Conservation (phyloP, 2,797 vertebrate species). For the Hirundo rustica region DNA sequence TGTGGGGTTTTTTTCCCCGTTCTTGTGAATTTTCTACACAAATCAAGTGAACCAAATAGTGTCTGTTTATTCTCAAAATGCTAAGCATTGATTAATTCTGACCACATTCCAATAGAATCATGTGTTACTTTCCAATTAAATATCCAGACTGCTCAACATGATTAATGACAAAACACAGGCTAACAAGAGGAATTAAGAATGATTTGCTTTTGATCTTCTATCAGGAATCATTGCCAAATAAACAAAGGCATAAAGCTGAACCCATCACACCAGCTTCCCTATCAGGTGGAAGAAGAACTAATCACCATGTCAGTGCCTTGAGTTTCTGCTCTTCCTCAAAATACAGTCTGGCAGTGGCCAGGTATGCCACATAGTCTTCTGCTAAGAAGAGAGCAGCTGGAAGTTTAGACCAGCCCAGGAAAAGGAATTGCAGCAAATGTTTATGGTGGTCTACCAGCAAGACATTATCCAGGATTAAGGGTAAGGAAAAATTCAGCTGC, state of each 20-base stretch:
- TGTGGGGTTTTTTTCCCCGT: not conserved
- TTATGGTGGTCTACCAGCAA: not conserved
- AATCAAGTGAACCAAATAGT: not conserved
- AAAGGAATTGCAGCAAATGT: not conserved
- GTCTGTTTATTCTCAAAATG: not conserved
- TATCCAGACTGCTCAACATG: constrained; percentile 7
- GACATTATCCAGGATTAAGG: not conserved
- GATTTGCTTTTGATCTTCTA: constrained; percentile 30
- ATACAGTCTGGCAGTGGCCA: not conserved
- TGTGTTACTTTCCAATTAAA: constrained; percentile 46
- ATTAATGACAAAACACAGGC: constrained; percentile 57
- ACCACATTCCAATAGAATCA: constrained; percentile 44
- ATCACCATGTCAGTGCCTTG: not conserved
- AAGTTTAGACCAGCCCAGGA: not conserved
- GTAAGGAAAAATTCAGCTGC: not conserved
- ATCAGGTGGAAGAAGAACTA: constrained; percentile 1
- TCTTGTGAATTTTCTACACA: not conserved
- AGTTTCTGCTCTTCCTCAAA: not conserved
- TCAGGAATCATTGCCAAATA: constrained; percentile 19
- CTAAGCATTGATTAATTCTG: constrained; percentile 49
- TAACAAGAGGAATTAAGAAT: constrained; percentile 52
- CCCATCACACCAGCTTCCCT: not conserved
- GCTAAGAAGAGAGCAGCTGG: not conserved
- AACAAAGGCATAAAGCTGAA: constrained; percentile 20
- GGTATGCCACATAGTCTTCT: not conserved